Base-by-base conservation (phyloP, 1,140 invertebrate species). In the Elysia chlorotica region DNA sequence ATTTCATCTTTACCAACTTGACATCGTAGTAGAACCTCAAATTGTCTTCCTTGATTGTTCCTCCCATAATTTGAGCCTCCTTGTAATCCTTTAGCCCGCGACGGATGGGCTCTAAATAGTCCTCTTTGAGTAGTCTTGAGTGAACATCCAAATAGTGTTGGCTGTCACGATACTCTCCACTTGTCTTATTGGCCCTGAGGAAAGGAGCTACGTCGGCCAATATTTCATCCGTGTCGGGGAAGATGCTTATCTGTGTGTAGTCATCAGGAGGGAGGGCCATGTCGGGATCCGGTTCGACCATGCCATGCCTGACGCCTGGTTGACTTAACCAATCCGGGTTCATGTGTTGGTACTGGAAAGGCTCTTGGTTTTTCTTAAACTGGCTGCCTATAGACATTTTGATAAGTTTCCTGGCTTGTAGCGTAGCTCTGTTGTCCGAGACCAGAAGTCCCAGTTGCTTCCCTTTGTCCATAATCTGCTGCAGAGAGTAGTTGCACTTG, bases 131-230 rank as follows among this genome's bases (percentile, higher is more conserved):
- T 2, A 95, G 85, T 21, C 92, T 86, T 79, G 93, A 93, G 75
- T 95, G 94, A 0, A 92, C 89, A 79, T 94, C 92, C 14, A 95
- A 83, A 81, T 96, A 96, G 77, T 94, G 90, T 28, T 92, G 31
- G 2, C 69, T 25, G 71, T 73, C 85, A 14, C 85, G 76, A 83
- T 93, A 94, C 0, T 85, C 79, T 2, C 92, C 92, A 41, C 89
- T 77, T 0, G 90, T 81, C 57, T 91, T 90, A 81, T 92, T 93
- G 21, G 89, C 86, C 4, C 90, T 86, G 6, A 93, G 75, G 85
- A 89, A 71, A 6, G 69, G 69, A 5, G 38, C 69, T 1, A 33
- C 37, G 28, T 33, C 31, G n/a, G 10, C 17, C 2, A 25, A 1
- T 17, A 71, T 25, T 36, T 71, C 69, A 2, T 71, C 57, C n/a